Percentiles rank a stretch among this genome's conserved stretches.
Evolutionary conservation across 2,113 vertebrate genomes (phyloP).

Genomic region (Dunckerocampus dactyliophorus): DNA sequence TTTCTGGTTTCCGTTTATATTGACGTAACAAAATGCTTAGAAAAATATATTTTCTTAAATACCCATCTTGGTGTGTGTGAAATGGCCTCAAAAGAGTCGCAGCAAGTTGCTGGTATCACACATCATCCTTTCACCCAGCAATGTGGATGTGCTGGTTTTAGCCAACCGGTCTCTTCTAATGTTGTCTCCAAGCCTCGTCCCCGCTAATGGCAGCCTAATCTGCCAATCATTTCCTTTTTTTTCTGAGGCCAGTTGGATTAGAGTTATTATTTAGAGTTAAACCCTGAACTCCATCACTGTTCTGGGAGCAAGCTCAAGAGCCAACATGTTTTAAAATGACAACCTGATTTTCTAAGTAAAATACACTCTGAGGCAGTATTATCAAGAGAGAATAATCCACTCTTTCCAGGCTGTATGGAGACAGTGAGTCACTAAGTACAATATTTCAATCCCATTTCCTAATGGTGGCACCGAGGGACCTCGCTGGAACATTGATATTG

Average conservation of each 20-base stretch:
- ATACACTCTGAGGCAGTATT: neutral
- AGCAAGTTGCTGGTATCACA: neutral
- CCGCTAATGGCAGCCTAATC: slow-evolving; percentile 9
- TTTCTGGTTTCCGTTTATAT: too few relatives aligned
- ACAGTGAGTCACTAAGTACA: slow-evolving; percentile 9
- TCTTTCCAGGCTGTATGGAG: slow-evolving; percentile 1
- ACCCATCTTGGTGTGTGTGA: too few relatives aligned
- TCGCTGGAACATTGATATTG: slow-evolving; percentile 15
- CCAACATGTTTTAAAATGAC: slow-evolving; percentile 1
- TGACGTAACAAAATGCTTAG: too few relatives aligned
- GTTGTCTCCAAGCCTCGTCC: slow-evolving; percentile 5
- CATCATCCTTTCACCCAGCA: neutral
- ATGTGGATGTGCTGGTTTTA: slow-evolving; percentile 13
- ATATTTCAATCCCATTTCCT: slow-evolving; percentile 19
- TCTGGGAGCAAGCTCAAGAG: slow-evolving; percentile 1
- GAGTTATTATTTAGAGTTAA: slow-evolving; percentile 3
- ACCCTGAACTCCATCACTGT: neutral
- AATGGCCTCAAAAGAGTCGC: too few relatives aligned
- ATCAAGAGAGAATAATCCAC: neutral
- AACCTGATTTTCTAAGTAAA: neutral
- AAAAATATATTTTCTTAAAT: too few relatives aligned
- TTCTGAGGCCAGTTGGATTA: neutral
- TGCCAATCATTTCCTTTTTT: slow-evolving; percentile 10
- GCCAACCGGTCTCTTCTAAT: neutral
- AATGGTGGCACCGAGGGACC: slow-evolving; percentile 8